Conservation (phyloP, 2,113 vertebrate genomes). For the Chloropsis cyanopogon region DNA sequence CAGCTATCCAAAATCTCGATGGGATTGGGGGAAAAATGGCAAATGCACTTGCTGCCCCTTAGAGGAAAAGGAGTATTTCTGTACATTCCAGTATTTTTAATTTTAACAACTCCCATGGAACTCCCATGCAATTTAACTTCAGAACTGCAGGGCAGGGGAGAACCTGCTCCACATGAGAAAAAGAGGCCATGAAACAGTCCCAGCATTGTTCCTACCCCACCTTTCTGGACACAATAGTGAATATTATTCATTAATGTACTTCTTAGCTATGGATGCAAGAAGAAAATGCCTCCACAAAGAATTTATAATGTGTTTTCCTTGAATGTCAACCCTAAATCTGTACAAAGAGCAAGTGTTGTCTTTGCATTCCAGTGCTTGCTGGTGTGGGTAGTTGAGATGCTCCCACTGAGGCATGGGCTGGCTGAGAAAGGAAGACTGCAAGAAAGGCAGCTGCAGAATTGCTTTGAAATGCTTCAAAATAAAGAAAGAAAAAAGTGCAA, state of each 20-base stretch:
- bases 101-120: not conserved
- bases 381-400: constrained; percentile 42
- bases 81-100: not conserved
- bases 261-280: not conserved
- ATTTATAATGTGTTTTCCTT: constrained; percentile 39
- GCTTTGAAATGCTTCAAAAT: not conserved
- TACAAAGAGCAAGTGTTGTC: constrained; percentile 51
- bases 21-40: not conserved
- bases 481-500: not conserved
- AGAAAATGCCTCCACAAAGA: constrained; percentile 61
- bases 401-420: not conserved
- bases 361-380: constrained; percentile 37
- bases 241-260: not conserved
- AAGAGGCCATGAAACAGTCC: not conserved
- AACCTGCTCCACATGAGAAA: not conserved
- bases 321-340: constrained; percentile 54
- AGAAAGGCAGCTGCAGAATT: not conserved
- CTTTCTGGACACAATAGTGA: constrained; percentile 30
- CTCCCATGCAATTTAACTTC: not conserved
- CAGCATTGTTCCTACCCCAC: constrained; percentile 29
- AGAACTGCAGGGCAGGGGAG: not conserved
- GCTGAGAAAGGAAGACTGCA: not conserved
- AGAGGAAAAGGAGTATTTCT: not conserved
- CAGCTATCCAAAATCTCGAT: not conserved
- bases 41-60: not conserved